Base-by-base conservation (phyloP, 2,888 invertebrate species). In the Lymantria monacha region DNA sequence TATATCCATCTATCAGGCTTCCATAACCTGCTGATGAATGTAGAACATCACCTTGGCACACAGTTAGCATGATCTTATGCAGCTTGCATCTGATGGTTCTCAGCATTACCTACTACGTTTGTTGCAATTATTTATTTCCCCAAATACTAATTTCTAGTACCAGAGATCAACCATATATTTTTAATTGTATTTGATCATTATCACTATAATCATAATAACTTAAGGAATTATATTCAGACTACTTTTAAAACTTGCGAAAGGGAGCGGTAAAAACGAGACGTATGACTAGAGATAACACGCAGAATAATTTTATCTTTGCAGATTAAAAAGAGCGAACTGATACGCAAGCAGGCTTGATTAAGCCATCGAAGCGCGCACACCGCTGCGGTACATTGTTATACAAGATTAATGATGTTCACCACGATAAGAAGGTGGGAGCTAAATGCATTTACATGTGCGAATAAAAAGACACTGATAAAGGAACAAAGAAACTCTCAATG, bases 361-460 rank as follows among this genome's bases (percentile, higher is more conserved):
- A 89, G 87, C 73, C 81, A 76, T 87, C 80, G 81, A 79, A 78
- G 83, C 80, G 71, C 72, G 75, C 72, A 73, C 80, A 75, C 76
- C 76, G 74, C 74, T 74, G 69, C 74, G 69, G 80, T 79, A 85
- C 84, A 88, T 89, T 89, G 89, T 88, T 88, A 83, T 87, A 91
- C 87, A 86, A 89, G 90, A 90, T 91, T 87, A 89, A 90, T 90
- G 85, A 86, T 87, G 89, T 87, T 80, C 81, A 48, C 64, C 57
- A 66, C 79, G 90, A 90, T 90, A 90, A 90, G 81, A 70, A 80
- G 80, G 83, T 87, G 87, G 86, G 83, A 85, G 87, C 84, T 87
- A 88, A 91, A 90, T 90, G 88, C 87, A 87, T 90, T 90, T 86
- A 88, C 89, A 88, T 90, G 88, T 89, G 90, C 83, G 83, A 88